These are phyloP conservation scores for Choloepus didactylus DNA, from an alignment of 2,797 vertebrate species.

Conservation along the genomic window DNA sequence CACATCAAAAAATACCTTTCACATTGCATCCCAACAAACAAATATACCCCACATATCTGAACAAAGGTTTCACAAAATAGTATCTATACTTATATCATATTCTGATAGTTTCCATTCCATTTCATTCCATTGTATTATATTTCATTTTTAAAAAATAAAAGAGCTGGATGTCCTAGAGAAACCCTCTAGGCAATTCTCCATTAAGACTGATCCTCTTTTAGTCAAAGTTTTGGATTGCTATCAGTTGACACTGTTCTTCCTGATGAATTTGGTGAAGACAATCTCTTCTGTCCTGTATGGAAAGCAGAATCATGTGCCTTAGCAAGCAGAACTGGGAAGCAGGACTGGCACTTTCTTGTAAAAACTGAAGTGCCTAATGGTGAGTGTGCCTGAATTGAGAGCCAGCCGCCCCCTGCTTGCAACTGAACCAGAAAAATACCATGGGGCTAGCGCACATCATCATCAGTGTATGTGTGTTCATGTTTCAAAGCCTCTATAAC, in stretches of 20 bases:
- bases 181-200: background rate
- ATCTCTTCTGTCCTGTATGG: background rate
- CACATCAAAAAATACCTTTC: background rate
- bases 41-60: background rate
- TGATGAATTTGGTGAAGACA: no score
- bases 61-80: background rate
- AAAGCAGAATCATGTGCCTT: background rate
- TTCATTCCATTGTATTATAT: background rate
- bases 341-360: background rate
- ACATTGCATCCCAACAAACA: background rate
- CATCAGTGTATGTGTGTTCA: accelerated
- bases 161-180: background rate
- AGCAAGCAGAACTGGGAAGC: background rate
- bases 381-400: background rate
- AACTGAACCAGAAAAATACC: no score
- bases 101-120: background rate
- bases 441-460: accelerated
- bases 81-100: background rate
- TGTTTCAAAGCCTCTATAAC: background rate
- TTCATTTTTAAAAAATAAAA: background rate
- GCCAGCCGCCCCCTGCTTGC: background rate
- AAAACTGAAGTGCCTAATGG: background rate
- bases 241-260: background rate
- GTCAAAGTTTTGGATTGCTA: background rate
- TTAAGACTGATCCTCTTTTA: background rate